Percentiles rank a stretch among this genome's conserved stretches.
These are phyloP conservation scores for Sphinx pinastri DNA, from an alignment of 2,888 invertebrate genomes.

Conservation along the genomic window DNA sequence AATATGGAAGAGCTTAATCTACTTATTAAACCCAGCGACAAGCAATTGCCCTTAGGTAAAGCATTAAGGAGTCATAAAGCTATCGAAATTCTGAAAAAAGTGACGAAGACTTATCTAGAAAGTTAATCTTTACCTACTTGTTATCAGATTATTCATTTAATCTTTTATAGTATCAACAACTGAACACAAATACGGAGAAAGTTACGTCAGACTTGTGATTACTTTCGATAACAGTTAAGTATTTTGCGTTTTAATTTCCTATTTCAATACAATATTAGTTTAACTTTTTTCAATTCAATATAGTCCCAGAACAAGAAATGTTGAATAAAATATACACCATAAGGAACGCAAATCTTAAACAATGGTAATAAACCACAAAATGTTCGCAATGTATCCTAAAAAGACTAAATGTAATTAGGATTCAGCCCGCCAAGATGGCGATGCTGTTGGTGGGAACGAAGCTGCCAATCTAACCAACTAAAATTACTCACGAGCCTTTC, in stretches of 20 bases:
- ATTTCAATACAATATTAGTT: too few relatives aligned
- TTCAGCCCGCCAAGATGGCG: not conserved
- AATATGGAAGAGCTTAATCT: too few relatives aligned
- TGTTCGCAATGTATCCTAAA: not conserved
- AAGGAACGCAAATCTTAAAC: too few relatives aligned
- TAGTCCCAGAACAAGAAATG: not conserved
- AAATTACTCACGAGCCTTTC: conserved; percentile 4
- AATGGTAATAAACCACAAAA: too few relatives aligned
- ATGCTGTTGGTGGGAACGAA: not conserved
- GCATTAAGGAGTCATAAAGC: too few relatives aligned
- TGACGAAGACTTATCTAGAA: not conserved
- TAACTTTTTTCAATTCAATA: too few relatives aligned
- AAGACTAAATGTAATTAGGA: not conserved
- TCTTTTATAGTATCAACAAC: not conserved
- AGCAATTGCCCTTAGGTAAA: too few relatives aligned
- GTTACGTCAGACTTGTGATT: not conserved
- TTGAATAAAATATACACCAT: not conserved
- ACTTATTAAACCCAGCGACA: too few relatives aligned
- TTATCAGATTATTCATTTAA: conserved; percentile 13
- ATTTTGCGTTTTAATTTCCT: not conserved
- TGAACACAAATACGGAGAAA: not conserved
- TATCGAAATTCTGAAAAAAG: not conserved
- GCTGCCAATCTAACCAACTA: conserved; percentile 14
- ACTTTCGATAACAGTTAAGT: not conserved
- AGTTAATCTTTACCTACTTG: conserved; percentile 6